phyloP scores from a whole-genome alignment of 2,888 invertebrate genomes.

The Protodeltote pygarga region DNA sequence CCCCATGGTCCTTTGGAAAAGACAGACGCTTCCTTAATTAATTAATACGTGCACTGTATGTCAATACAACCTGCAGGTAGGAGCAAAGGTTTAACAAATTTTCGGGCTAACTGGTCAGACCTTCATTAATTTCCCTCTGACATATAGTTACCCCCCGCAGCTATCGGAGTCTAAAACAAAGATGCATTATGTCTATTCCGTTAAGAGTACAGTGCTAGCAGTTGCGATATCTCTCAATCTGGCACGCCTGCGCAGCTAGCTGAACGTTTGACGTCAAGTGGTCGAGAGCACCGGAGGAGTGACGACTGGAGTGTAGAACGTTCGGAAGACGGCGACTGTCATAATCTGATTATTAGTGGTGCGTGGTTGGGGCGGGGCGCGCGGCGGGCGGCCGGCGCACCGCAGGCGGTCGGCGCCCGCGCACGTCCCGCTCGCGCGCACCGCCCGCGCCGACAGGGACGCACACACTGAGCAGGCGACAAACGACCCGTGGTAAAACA shows the following conservation, averaged over 20 bases:
- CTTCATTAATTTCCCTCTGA: constrained; percentile 45
- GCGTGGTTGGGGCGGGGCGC: constrained; percentile 80
- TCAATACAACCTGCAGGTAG: constrained; percentile 27
- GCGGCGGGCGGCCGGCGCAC: constrained; percentile 79
- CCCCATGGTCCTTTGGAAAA: not conserved
- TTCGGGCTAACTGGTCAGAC: constrained; percentile 35
- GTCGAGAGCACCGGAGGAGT: constrained; percentile 71
- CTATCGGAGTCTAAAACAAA: constrained; percentile 53
- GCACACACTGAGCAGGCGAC: constrained; percentile 76
- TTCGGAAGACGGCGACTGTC: constrained; percentile 78
- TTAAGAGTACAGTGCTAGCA: constrained; percentile 32
- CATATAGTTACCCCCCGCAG: constrained; percentile 54
- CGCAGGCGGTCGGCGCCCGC: constrained; percentile 85
- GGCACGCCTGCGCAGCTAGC: constrained; percentile 32
- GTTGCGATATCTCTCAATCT: constrained; percentile 55
- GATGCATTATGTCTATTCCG: constrained; percentile 61
- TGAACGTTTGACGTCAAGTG: constrained; percentile 42
- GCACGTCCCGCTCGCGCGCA: constrained; percentile 67
- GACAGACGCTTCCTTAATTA: constrained; percentile 29
- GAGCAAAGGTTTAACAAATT: constrained; percentile 26
- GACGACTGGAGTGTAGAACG: constrained; percentile 66
- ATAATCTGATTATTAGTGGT: constrained; percentile 85
- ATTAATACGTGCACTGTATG: constrained; percentile 19
- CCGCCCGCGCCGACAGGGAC: constrained; percentile 56
- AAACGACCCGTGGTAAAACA: constrained; percentile 87